Conservation (phyloP, 2,888 invertebrate species). For the Onthophagus sagittarius region DNA sequence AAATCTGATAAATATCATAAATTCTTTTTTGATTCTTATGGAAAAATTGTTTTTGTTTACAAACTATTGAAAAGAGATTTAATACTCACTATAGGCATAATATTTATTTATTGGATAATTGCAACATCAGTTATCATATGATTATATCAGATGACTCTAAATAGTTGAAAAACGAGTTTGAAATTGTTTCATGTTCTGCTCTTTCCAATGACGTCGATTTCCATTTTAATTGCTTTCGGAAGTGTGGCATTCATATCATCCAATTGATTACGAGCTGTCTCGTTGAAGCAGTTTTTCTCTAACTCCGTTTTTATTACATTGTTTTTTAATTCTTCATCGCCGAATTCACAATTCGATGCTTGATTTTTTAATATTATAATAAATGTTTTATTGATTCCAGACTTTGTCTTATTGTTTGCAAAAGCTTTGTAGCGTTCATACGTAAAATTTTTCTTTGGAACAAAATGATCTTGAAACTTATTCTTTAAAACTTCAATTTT, state of each 20-base stretch:
- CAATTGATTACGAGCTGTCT: slow-evolving; percentile 5
- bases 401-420: slow-evolving; percentile 5
- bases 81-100: no score
- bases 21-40: slow-evolving; percentile 1
- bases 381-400: slow-evolving; percentile 6
- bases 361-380: slow-evolving; percentile 13
- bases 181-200: neutral
- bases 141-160: no score
- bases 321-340: slow-evolving; percentile 6
- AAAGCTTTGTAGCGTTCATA: slow-evolving; percentile 17
- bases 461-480: slow-evolving; percentile 7
- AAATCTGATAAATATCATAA: neutral
- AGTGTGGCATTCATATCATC: slow-evolving; percentile 2
- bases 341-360: slow-evolving; percentile 16
- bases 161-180: no score
- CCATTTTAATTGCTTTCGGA: neutral
- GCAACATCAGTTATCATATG: no score
- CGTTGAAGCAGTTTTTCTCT: slow-evolving; percentile 14
- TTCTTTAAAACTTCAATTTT: slow-evolving; percentile 11
- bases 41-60: slow-evolving; percentile 2
- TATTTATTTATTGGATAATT: no score
- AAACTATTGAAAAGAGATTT: slow-evolving; percentile 15
- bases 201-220: neutral
- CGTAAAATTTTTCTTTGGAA: slow-evolving; percentile 13
- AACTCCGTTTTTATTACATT: slow-evolving; percentile 8